These are phyloP conservation scores for Odontocolon sp. DNA, from an alignment of 2,888 invertebrate species.

Conservation along the genomic window DNA sequence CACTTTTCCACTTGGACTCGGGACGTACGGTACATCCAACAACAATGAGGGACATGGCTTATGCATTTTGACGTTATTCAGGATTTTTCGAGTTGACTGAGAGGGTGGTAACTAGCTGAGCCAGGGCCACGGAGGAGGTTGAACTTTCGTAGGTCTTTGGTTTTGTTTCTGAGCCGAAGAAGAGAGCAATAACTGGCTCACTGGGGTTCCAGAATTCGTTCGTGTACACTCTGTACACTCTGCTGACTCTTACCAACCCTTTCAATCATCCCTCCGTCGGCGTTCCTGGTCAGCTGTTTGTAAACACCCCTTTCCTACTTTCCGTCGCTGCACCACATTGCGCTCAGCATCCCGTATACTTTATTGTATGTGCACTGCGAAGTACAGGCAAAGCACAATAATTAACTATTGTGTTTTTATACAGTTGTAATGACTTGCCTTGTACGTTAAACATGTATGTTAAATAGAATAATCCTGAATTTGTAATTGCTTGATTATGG, in stretches of 20 bases:
- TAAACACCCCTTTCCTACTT: constrained; percentile 73
- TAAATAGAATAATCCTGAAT: too few species aligned
- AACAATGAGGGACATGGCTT: constrained; percentile 12
- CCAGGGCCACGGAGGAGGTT: not conserved
- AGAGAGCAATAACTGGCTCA: constrained; percentile 69
- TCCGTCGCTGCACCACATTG: constrained; percentile 67
- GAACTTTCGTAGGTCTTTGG: constrained; percentile 21
- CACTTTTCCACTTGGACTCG: not conserved
- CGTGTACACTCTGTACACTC: constrained; percentile 41
- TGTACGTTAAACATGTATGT: too few species aligned
- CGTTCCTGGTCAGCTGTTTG: constrained; percentile 68
- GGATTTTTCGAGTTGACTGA: not conserved
- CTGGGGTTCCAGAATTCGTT: constrained; percentile 53
- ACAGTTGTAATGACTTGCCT: too few species aligned
- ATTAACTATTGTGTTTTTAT: not conserved
- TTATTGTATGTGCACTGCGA: constrained; percentile 5
- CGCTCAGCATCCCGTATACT: not conserved
- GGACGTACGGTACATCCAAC: not conserved
- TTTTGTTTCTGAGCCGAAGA: constrained; percentile 58
- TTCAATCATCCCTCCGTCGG: constrained; percentile 22
- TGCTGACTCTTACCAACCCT: constrained; percentile 41
- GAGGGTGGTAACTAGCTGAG: not conserved
- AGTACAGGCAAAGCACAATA: constrained; percentile 30
- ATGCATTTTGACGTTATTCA: not conserved
- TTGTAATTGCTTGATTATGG: too few species aligned